Evolutionary conservation across 2,113 vertebrate species (phyloP).

Genomic region (Mesocricetus auratus): DNA sequence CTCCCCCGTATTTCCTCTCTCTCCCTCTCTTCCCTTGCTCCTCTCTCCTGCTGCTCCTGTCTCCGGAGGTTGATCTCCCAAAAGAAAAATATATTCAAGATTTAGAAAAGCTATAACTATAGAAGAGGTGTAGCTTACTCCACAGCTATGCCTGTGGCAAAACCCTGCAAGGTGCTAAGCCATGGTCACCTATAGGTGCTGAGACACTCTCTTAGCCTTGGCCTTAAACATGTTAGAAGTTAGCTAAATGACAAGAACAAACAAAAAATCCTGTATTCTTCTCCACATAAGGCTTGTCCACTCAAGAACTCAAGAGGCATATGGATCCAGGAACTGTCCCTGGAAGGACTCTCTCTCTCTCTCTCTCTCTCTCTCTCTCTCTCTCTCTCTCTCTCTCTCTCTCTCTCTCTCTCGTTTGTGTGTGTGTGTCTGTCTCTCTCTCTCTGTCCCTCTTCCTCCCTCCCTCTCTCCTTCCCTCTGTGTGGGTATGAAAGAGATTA

Average conservation of each 20-base stretch:
- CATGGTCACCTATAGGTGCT: not conserved
- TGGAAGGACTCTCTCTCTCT: not conserved
- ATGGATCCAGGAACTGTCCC: not conserved
- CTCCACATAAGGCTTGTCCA: not conserved
- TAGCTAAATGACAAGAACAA: conserved; percentile 13
- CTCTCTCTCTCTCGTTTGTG: too few species aligned
- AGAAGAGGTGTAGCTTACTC: not conserved
- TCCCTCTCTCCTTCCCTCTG: too few species aligned
- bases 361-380: not conserved
- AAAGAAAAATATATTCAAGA: too few species aligned
- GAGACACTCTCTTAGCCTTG: not conserved
- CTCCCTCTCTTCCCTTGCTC: too few species aligned
- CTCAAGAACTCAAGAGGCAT: not conserved
- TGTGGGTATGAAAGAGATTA: too few species aligned
- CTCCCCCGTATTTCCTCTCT: too few species aligned
- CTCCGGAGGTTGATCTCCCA: too few species aligned
- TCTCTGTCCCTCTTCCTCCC: too few species aligned
- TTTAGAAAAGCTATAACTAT: not conserved
- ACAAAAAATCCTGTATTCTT: not conserved
- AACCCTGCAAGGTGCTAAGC: not conserved
- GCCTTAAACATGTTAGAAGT: not conserved
- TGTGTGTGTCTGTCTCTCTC: too few species aligned
- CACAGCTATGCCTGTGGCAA: too few species aligned
- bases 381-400: not conserved
- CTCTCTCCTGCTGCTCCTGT: too few species aligned